Conservation (phyloP, 1,140 invertebrate species). For the Plutomurus gul region DNA sequence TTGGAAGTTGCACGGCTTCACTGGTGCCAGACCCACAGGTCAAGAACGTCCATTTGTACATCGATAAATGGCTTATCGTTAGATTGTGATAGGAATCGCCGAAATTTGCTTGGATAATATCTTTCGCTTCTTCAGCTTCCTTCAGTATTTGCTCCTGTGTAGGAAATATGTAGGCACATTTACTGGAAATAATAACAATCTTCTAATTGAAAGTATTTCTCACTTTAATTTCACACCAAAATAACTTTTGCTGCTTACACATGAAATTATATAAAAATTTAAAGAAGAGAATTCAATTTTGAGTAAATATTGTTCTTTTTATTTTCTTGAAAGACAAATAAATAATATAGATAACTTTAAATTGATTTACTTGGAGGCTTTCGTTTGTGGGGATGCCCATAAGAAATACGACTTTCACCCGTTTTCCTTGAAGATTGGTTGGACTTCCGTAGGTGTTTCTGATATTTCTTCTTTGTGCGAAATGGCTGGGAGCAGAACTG, state of each 20-base stretch:
- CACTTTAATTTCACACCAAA: no score
- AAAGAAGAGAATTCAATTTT: no score
- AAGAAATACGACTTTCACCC: not conserved
- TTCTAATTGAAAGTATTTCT: no score
- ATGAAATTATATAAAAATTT: no score
- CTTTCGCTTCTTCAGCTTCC: not conserved
- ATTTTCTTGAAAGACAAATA: no score
- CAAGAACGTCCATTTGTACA: not conserved
- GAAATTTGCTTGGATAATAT: slow-evolving; percentile 4
- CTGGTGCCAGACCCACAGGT: not conserved
- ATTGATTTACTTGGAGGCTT: not conserved
- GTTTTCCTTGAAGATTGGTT: not conserved
- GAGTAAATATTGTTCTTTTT: no score
- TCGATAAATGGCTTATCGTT: not conserved
- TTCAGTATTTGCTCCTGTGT: not conserved
- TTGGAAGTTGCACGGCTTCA: not conserved
- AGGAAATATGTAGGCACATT: no score
- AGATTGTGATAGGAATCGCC: slow-evolving; percentile 1
- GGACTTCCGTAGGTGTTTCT: slow-evolving; percentile 15
- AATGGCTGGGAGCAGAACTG: slow-evolving; percentile 27
- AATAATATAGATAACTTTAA: not conserved
- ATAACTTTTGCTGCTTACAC: no score
- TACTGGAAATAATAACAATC: no score
- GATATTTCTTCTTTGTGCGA: not conserved
- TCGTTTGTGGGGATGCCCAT: slow-evolving; percentile 8